Evolutionary conservation across 2,113 vertebrate genomes (phyloP).

Genomic region (Tinamus guttatus): DNA sequence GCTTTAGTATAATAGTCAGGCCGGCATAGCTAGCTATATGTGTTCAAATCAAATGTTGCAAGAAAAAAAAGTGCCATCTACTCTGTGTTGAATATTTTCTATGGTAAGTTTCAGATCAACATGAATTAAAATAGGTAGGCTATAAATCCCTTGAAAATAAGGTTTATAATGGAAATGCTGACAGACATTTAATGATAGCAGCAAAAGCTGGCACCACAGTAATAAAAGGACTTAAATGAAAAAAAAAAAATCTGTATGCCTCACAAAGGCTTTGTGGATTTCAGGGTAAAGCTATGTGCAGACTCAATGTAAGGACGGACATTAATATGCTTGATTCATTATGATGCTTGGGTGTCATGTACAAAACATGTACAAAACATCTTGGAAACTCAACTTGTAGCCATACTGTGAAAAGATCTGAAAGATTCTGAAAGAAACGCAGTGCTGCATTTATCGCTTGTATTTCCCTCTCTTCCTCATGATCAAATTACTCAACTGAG

Average conservation of each 20-base stretch:
- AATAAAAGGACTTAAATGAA: slow-evolving; percentile 73
- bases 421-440: slow-evolving; percentile 1
- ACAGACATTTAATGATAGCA: slow-evolving; percentile 69
- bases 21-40: slow-evolving; percentile 29
- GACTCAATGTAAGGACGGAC: slow-evolving; percentile 48
- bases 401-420: slow-evolving; percentile 33
- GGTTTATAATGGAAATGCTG: slow-evolving; percentile 75
- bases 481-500: not conserved
- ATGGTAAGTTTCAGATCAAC: slow-evolving; percentile 54
- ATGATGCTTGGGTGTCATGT: slow-evolving; percentile 44
- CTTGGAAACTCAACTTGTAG: slow-evolving; percentile 54
- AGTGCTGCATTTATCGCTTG: not conserved
- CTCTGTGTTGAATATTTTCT: slow-evolving; percentile 58
- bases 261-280: slow-evolving; percentile 70
- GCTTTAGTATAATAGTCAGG: slow-evolving; percentile 32
- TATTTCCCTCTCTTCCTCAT: not conserved
- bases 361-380: slow-evolving; percentile 21
- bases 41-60: slow-evolving; percentile 58
- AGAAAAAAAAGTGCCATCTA: slow-evolving; percentile 53
- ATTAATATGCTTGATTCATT: slow-evolving; percentile 63
- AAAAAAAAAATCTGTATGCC: slow-evolving; percentile 49
- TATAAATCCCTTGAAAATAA: slow-evolving; percentile 77
- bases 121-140: slow-evolving; percentile 66
- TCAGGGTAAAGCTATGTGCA: slow-evolving; percentile 58
- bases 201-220: slow-evolving; percentile 57